Evolutionary conservation across 2,113 vertebrate genomes (phyloP).

Genomic region (Bos indicus): DNA sequence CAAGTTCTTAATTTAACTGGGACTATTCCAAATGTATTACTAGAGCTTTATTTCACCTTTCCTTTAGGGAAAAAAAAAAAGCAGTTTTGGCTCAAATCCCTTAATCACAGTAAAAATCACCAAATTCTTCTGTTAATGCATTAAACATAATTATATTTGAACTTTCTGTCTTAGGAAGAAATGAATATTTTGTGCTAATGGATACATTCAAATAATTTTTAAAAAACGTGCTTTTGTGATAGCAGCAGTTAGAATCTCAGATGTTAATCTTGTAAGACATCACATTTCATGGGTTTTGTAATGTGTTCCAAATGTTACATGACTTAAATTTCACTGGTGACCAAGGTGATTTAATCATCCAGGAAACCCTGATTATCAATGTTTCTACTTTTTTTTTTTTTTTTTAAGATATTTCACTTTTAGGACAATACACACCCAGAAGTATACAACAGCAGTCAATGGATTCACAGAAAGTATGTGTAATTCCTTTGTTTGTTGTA

Average conservation of each 20-base stretch:
- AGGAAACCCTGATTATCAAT: constrained; percentile 11
- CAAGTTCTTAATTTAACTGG: constrained; percentile 34
- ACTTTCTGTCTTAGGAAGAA: constrained; percentile 40
- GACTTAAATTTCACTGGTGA: constrained; percentile 38
- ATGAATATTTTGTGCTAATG: constrained; percentile 59
- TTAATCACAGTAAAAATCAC: constrained; percentile 31
- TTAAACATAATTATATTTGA: constrained; percentile 54
- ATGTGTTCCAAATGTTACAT: constrained; percentile 40
- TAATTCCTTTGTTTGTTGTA: neutral
- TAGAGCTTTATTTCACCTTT: constrained; percentile 33
- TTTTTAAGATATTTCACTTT: constrained; percentile 28
- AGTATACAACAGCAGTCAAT: neutral
- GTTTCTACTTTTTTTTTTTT: neutral
- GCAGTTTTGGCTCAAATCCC: neutral
- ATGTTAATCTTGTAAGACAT: constrained; percentile 33
- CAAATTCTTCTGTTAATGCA: constrained; percentile 21
- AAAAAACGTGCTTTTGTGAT: constrained; percentile 41
- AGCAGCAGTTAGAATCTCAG: constrained; percentile 35
- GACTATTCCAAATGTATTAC: neutral
- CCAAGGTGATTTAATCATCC: constrained; percentile 34
- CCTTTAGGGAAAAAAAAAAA: neutral
- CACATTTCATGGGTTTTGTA: constrained; percentile 47
- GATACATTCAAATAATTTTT: constrained; percentile 41
- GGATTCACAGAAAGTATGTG: neutral
- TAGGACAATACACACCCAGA: neutral